A percentile compares a stretch with the other conserved stretches of the same genome.
phyloP scores from a whole-genome alignment of 2,888 invertebrate genomes.

The Chromoteleia sp. region DNA sequence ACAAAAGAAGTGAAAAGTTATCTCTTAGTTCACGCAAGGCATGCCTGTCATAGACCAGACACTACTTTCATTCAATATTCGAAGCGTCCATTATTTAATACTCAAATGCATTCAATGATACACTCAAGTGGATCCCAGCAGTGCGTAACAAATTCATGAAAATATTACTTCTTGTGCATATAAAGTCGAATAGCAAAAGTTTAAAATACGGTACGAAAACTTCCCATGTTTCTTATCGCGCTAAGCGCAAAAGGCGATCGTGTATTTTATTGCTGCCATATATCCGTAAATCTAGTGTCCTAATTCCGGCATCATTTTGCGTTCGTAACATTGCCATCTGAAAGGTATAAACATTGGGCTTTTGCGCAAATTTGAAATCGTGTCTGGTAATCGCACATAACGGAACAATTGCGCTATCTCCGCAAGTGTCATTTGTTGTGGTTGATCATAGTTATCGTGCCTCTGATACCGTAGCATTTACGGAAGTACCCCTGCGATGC shows the following conservation, averaged over 20 bases:
- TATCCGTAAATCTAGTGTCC: constrained; percentile 69
- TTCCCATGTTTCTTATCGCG: constrained; percentile 65
- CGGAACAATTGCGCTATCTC: constrained; percentile 70
- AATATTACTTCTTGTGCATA: constrained; percentile 55
- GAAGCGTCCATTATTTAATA: constrained; percentile 60
- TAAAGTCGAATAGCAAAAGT: constrained; percentile 57
- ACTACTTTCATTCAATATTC: constrained; percentile 56
- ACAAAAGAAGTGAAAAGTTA: constrained; percentile 44
- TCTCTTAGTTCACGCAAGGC: constrained; percentile 28
- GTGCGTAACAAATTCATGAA: constrained; percentile 67
- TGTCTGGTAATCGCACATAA: constrained; percentile 65
- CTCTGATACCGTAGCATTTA: constrained; percentile 68
- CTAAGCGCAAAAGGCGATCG: constrained; percentile 59
- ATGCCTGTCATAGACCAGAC: constrained; percentile 40
- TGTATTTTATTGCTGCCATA: constrained; percentile 63
- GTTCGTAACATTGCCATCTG: constrained; percentile 24
- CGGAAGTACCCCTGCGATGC: constrained; percentile 72
- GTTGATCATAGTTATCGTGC: constrained; percentile 70
- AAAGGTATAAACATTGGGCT: constrained; percentile 60
- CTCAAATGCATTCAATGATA: constrained; percentile 56
- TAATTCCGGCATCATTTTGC: constrained; percentile 64
- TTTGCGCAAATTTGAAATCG: constrained; percentile 67
- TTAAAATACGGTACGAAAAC: constrained; percentile 56
- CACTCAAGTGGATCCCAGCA: constrained; percentile 61
- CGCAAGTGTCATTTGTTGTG: constrained; percentile 70